Evolutionary conservation across 2,888 invertebrate species (phyloP), one percentile per base, ranked within the genome.

Genomic region (Zele albiditarsus): DNA sequence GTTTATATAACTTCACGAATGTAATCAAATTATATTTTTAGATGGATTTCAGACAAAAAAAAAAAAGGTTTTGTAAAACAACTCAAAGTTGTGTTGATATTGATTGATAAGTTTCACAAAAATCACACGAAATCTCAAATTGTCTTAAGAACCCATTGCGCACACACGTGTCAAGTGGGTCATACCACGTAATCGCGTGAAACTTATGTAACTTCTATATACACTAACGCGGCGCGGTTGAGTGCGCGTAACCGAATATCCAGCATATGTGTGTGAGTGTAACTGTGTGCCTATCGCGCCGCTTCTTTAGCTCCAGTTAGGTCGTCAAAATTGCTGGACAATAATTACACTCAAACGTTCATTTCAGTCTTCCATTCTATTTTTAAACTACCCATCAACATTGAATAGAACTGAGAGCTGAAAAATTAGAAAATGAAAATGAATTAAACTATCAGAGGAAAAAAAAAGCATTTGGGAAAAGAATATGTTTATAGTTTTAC

Each of bases 171-270:
- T 78, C 79, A 77, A 78, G 77, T 77, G 78, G 75, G 72, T 77
- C 77, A 79, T 63, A 71, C 74, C 74, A 81, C 81, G 81, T 81
- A 81, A 80, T 79, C 76, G 67, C 74, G 72, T 69, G 46, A 28
- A 68, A 42, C 67, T 81, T 79, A 79, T 77, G 69, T 81, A 82
- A 77, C 70, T 62, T 71, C 73, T 65, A 65, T 49, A 53, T 31
- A 57, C 62, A 60, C 65, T 69, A 62, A 42, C 69, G 63, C 27
- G 72, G 74, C 75, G 66, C 57, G 77, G 70, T 74, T 78, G 79
- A 78, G 71, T 77, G 76, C 75, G 75, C 79, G 77, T 79, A 78
- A 78, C 75, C 77, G 68, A 80, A 81, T 80, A 80, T 78, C 72
- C 76, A 53, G 63, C 53, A 1, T 75, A 8, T 53, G n/a, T 53